A percentile compares a stretch with the other conserved stretches of the same genome.
Evolutionary conservation across 37 sponge, comb jelly and placozoan species (phyloP).

Genomic region (Diacarnus erythraeanus): DNA sequence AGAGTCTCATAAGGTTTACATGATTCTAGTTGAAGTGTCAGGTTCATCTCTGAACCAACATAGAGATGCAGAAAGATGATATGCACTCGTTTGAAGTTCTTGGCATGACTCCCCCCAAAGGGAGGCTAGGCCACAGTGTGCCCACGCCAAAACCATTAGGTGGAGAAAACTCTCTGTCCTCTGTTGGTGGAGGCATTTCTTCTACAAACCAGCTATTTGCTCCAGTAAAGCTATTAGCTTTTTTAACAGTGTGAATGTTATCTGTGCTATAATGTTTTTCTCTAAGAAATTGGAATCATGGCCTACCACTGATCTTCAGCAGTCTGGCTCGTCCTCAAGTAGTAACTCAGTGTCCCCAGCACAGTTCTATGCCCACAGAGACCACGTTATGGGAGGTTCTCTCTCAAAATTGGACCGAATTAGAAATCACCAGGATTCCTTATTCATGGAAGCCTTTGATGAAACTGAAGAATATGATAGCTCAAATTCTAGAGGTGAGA

Average conservation of each 20-base stretch:
- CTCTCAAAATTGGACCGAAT: slow-evolving; percentile 38
- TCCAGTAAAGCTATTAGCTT: not conserved
- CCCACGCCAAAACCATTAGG: slow-evolving; percentile 54
- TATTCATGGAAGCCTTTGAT: slow-evolving; percentile 16
- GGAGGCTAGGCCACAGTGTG: slow-evolving; percentile 66
- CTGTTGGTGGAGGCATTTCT: not conserved
- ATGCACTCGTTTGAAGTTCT: slow-evolving; percentile 33
- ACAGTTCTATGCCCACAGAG: slow-evolving; percentile 32
- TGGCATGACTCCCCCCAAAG: slow-evolving; percentile 60
- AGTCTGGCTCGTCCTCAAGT: not conserved
- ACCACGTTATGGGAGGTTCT: slow-evolving; percentile 29
- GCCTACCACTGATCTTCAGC: not conserved
- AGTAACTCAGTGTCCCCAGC: slow-evolving; percentile 18
- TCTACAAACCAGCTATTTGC: not conserved
- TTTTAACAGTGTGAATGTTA: not conserved
- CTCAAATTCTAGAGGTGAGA: not conserved
- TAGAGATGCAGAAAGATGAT: not conserved
- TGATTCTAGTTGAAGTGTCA: no score
- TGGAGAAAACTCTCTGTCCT: not conserved
- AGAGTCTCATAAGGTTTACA: no score
- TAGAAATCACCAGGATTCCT: slow-evolving; percentile 13
- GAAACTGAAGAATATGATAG: slow-evolving; percentile 21
- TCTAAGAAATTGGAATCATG: not conserved
- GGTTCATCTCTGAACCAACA: not conserved
- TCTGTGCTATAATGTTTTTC: no score